Percentiles rank a stretch among this genome's conserved stretches.
phyloP scores from a whole-genome alignment of 2,797 vertebrate species.

The Mionectes olivaceus region DNA sequence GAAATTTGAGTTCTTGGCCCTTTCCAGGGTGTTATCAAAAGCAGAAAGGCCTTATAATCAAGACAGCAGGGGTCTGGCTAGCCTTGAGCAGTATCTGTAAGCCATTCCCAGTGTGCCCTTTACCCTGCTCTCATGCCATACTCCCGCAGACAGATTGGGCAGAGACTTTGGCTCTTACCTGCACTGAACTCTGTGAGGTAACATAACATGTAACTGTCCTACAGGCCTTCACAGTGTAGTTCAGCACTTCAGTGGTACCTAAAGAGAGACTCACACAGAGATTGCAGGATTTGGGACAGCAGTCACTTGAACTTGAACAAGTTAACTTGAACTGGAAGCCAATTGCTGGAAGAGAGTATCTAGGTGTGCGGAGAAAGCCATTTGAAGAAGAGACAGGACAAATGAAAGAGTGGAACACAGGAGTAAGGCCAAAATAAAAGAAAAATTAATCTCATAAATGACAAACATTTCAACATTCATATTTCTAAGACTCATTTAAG shows the following conservation, averaged over 20 bases:
- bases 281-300: neutral
- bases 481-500: neutral
- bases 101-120: neutral
- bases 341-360: neutral
- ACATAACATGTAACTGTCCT: neutral
- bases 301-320: neutral
- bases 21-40: neutral
- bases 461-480: neutral
- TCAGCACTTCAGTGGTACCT: neutral
- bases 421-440: neutral
- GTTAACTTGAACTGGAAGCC: neutral
- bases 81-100: neutral
- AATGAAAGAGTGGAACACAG: neutral
- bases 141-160: neutral
- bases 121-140: neutral
- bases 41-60: neutral
- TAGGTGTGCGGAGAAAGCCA: neutral
- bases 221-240: neutral
- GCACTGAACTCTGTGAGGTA: neutral
- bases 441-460: neutral
- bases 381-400: neutral
- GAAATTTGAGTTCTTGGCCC: neutral
- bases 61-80: neutral
- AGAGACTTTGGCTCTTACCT: neutral
- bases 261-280: fast-evolving